These are phyloP conservation scores for Coptodon bakossiorum DNA, from an alignment of 2,113 vertebrate species.

Conservation along the genomic window DNA sequence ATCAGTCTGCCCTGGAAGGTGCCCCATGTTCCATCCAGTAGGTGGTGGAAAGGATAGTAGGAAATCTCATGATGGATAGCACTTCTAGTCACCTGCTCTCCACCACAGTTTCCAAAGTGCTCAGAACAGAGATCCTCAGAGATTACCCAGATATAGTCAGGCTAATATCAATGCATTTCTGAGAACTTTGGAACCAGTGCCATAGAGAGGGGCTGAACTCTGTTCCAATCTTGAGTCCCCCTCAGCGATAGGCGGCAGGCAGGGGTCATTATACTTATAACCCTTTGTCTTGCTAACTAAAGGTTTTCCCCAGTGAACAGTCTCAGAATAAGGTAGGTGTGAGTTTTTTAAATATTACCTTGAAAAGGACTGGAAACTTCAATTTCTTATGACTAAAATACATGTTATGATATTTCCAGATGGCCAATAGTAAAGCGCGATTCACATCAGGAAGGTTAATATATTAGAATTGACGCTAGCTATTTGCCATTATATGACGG, in stretches of 20 bases:
- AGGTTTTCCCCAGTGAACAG: not conserved
- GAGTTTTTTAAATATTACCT: not conserved
- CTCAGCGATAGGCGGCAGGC: accelerated
- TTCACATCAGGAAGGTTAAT: not conserved
- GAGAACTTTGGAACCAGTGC: not conserved
- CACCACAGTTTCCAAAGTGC: not conserved
- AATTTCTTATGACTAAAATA: not conserved
- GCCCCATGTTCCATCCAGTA: not conserved
- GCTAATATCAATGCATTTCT: not conserved
- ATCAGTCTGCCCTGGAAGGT: not conserved
- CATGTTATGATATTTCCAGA: not conserved
- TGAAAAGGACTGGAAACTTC: not conserved
- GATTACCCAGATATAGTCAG: not conserved
- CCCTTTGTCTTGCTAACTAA: not conserved
- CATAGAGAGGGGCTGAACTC: not conserved
- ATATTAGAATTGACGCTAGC: not conserved
- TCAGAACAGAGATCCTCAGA: not conserved
- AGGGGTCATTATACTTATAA: accelerated
- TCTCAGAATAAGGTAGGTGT: accelerated
- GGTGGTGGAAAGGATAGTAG: not conserved
- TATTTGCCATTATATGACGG: accelerated
- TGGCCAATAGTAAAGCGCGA: accelerated
- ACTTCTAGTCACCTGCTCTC: not conserved
- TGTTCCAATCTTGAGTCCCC: not conserved
- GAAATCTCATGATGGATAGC: not conserved